Base-by-base conservation (phyloP, 2,888 invertebrate species). In the Criorhina ranunculi region DNA sequence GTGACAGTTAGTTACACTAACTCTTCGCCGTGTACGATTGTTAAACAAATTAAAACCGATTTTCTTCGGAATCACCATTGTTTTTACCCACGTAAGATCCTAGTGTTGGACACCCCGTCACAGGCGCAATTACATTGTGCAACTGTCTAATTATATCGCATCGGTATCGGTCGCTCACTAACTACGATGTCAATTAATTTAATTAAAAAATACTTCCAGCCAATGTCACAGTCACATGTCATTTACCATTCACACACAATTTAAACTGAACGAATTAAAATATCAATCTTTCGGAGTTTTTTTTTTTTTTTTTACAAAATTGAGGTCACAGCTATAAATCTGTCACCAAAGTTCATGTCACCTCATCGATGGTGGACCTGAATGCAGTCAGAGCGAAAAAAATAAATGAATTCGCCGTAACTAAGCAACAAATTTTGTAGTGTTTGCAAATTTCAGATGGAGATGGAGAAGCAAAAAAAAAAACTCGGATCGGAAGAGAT, bases 321-420 rank as follows among this genome's bases (percentile, higher is more conserved):
- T 73, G 49, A 62, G 82, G 78, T 73, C 82, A 67, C 60, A 66
- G 42, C 67, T 37, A 83, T 83, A 83, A 83, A 78, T 83, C 82
- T 83, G 82, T 83, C 82, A 78, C 59, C 82, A 73, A 67, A 82
- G 82, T 78, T 83, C 78, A 73, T 67, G 82, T 78, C 81, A 76
- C 60, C 55, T n/a, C 2, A 12, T 15, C 11, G 53, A 79, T 73
- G 79, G 79, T 79, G 79, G 64, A 79, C 79, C 24, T 73, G 66
- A 73, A 76, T 69, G 46, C 67, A 62, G 64, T 51, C 67, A 15
- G 42, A 44, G 19, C 7, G 29, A 49, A 9, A 55, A 31, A 35
- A 55, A 8, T 15, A 31, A 46, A 46, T 6, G 40, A 59, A 12
- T 5, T 79, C 49, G 51, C 49, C 24, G 42, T 64, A 64, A 17